These are phyloP conservation scores for Cryptocephalus primarius DNA, from an alignment of 2,888 invertebrate species.

Conservation along the genomic window DNA sequence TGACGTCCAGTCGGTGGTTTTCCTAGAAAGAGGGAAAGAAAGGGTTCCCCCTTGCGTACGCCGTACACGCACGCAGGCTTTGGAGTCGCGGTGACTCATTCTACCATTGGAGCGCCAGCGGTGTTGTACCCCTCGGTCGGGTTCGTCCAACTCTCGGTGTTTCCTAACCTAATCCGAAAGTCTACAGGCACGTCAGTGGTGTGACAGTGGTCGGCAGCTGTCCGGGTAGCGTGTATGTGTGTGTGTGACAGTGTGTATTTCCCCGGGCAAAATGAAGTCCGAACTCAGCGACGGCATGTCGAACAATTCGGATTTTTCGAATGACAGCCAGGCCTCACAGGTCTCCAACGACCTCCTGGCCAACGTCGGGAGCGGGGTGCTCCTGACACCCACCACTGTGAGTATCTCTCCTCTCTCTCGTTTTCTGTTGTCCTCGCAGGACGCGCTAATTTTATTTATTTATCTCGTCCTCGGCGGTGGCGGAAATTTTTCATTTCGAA, in stretches of 20 bases:
- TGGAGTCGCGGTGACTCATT: slow-evolving; percentile 26
- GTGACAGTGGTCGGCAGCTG: not conserved
- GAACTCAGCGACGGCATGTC: slow-evolving; percentile 35
- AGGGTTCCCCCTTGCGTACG: slow-evolving; percentile 39
- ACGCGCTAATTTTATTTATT: no score
- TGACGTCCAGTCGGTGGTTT: slow-evolving; percentile 30
- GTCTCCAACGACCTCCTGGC: slow-evolving; percentile 31
- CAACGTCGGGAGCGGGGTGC: slow-evolving; percentile 27
- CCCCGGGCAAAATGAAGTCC: slow-evolving; percentile 28
- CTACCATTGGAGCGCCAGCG: slow-evolving; percentile 5
- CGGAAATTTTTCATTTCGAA: no score
- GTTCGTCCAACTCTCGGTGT: slow-evolving; percentile 3
- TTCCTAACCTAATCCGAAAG: slow-evolving; percentile 5
- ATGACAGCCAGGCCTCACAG: slow-evolving; percentile 36
- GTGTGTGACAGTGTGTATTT: no score
- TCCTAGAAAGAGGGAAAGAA: slow-evolving; percentile 18
- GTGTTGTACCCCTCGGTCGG: slow-evolving; percentile 18
- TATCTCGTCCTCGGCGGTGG: no score
- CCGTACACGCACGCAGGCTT: slow-evolving; percentile 1
- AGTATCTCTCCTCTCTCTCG: slow-evolving; percentile 15
- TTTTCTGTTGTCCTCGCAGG: not conserved
- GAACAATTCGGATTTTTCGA: slow-evolving; percentile 36
- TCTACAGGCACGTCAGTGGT: no score
- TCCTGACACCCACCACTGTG: slow-evolving; percentile 28
- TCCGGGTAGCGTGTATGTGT: slow-evolving; percentile 33